Conservation (phyloP, 2,888 invertebrate species). For the Pseudococcus jackbeardsleyi region DNA sequence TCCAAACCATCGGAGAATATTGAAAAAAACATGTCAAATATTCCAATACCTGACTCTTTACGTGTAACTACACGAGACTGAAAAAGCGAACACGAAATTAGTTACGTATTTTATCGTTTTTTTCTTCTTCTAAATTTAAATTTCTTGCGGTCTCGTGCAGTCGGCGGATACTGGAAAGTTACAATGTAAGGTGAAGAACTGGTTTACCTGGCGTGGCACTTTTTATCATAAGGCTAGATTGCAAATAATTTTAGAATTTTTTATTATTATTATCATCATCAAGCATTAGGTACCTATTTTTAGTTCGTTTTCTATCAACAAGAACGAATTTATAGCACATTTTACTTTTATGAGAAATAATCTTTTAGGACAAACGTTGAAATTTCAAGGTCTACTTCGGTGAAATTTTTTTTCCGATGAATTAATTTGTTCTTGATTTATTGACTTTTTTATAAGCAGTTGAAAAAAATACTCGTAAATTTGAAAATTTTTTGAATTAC, state of each 20-base stretch:
- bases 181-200: slow-evolving; percentile 4
- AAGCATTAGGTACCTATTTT: neutral
- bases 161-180: neutral
- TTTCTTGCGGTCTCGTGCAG: neutral
- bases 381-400: neutral
- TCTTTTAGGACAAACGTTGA: neutral
- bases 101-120: neutral
- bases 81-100: neutral
- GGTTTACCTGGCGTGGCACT: neutral
- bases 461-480: too few relatives aligned
- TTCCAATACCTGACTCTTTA: neutral
- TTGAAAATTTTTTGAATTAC: too few relatives aligned
- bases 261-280: too few relatives aligned
- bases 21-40: slow-evolving; percentile 22
- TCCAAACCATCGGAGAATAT: neutral
- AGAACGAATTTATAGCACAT: neutral
- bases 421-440: neutral
- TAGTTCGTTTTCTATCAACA: neutral
- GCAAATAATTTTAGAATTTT: neutral
- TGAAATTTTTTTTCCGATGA: neutral
- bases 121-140: neutral
- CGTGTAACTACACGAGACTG: neutral
- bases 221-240: neutral
- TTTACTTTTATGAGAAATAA: too few relatives aligned
- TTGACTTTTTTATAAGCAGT: neutral